A percentile compares a stretch with the other conserved stretches of the same genome.
Conservation (phyloP, 1,140 invertebrate genomes). For the Trachymyrmex cornetzi region DNA sequence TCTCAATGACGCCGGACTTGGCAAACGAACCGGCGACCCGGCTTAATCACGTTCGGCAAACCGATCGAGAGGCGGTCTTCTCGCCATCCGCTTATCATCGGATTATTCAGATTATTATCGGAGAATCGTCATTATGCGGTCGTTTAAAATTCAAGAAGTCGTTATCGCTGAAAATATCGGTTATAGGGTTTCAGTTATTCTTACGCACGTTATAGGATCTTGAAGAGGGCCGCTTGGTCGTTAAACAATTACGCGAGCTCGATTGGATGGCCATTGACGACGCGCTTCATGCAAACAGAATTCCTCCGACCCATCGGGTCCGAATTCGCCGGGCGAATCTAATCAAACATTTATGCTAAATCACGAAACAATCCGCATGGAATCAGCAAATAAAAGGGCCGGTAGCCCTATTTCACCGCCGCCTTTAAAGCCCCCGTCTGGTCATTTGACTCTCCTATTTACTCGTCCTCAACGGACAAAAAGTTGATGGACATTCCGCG, state of each 20-base stretch:
- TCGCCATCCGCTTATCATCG: slow-evolving; percentile 9
- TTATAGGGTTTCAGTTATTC: background rate
- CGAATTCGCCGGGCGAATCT: slow-evolving; percentile 81
- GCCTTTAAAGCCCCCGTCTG: slow-evolving; percentile 84
- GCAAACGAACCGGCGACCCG: slow-evolving; percentile 17
- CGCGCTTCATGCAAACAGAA: slow-evolving; percentile 76
- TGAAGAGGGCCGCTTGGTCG: slow-evolving; percentile 58
- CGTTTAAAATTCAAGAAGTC: slow-evolving; percentile 35
- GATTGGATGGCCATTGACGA: slow-evolving; percentile 76
- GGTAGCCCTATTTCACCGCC: slow-evolving; percentile 78
- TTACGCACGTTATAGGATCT: background rate
- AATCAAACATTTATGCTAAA: slow-evolving; percentile 88
- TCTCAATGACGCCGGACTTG: slow-evolving; percentile 19
- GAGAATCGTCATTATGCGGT: background rate
- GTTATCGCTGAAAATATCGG: slow-evolving; percentile 3
- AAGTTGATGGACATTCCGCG: slow-evolving; percentile 81
- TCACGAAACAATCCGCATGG: slow-evolving; percentile 87
- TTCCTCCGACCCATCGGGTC: slow-evolving; percentile 23
- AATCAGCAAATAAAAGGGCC: slow-evolving; percentile 87
- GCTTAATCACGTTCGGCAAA: slow-evolving; percentile 39
- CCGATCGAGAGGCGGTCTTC: background rate
- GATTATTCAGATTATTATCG: slow-evolving; percentile 10
- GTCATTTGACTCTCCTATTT: slow-evolving; percentile 86
- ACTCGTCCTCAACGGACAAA: slow-evolving; percentile 79
- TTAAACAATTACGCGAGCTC: slow-evolving; percentile 81